phyloP scores from a whole-genome alignment of 2,797 vertebrate species.

The Alfaro cultratus region DNA sequence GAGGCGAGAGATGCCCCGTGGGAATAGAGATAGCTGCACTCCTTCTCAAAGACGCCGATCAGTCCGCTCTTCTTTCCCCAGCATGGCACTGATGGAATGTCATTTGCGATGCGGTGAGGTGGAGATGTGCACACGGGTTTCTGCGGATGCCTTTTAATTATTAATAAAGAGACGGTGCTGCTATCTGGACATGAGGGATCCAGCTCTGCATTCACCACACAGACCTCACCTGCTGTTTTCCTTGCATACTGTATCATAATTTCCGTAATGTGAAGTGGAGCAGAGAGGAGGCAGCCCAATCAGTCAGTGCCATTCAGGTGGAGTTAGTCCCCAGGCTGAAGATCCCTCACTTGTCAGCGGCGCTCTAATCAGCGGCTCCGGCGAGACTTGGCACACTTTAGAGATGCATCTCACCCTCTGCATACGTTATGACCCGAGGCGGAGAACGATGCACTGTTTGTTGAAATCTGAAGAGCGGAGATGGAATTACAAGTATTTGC shows the following conservation, averaged over 20 bases:
- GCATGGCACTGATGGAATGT: constrained; percentile 69
- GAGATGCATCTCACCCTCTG: constrained; percentile 43
- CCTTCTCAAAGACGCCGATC: constrained; percentile 55
- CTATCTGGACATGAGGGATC: constrained; percentile 39
- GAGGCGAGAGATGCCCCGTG: constrained; percentile 35
- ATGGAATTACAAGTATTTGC: neutral
- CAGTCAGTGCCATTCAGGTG: constrained; percentile 70
- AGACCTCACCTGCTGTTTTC: constrained; percentile 25
- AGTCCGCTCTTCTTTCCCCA: constrained; percentile 55
- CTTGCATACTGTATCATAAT: constrained; percentile 51
- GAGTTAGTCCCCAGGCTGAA: constrained; percentile 61
- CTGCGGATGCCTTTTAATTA: constrained; percentile 46
- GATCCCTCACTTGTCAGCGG: constrained; percentile 66
- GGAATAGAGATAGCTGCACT: constrained; percentile 55
- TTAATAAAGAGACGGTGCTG: constrained; percentile 38
- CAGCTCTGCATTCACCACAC: constrained; percentile 56
- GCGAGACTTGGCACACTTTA: constrained; percentile 44
- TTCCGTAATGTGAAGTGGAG: constrained; percentile 50
- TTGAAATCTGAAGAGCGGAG: neutral
- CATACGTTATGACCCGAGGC: constrained; percentile 54
- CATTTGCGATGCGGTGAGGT: constrained; percentile 53
- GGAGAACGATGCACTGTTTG: neutral
- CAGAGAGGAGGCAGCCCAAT: constrained; percentile 56
- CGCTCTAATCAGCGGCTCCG: constrained; percentile 53
- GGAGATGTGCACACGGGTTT: constrained; percentile 26